These are phyloP conservation scores for Galeopsomyia nigrocyanea DNA, from an alignment of 2,888 invertebrate genomes.

Conservation along the genomic window DNA sequence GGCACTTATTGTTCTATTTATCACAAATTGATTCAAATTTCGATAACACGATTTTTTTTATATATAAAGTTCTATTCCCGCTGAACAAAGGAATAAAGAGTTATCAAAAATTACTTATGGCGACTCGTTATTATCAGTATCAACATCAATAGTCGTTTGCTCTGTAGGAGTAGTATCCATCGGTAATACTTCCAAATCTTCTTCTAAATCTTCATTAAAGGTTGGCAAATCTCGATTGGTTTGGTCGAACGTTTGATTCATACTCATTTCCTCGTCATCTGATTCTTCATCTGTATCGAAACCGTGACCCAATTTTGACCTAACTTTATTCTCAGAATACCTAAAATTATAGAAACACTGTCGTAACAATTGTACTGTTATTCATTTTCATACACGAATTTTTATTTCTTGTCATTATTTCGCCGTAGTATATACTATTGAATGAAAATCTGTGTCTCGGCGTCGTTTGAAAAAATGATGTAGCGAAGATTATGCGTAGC, in stretches of 20 bases:
- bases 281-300: conserved; percentile 55
- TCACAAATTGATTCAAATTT: conserved; percentile 18
- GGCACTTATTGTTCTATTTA: conserved; percentile 1
- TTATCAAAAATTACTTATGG: conserved; percentile 1
- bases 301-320: conserved; percentile 53
- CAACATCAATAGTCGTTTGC: background rate
- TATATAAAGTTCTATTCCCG: conserved; percentile 15
- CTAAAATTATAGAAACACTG: conserved; percentile 15
- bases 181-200: conserved; percentile 1
- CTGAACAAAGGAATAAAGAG: background rate
- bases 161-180: background rate
- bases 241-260: conserved; percentile 5
- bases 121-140: background rate
- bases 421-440: too few species aligned
- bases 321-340: conserved; percentile 45
- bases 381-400: background rate
- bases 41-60: conserved; percentile 1
- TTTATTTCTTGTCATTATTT: too few species aligned
- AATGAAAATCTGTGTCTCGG: too few species aligned
- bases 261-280: conserved; percentile 49
- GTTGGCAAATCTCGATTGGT: conserved; percentile 19
- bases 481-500: too few species aligned
- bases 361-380: background rate
- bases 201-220: conserved; percentile 27
- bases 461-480: too few species aligned